These are phyloP conservation scores for Brachionus koreanus DNA, from an alignment of 1,140 invertebrate species.

Conservation along the genomic window DNA sequence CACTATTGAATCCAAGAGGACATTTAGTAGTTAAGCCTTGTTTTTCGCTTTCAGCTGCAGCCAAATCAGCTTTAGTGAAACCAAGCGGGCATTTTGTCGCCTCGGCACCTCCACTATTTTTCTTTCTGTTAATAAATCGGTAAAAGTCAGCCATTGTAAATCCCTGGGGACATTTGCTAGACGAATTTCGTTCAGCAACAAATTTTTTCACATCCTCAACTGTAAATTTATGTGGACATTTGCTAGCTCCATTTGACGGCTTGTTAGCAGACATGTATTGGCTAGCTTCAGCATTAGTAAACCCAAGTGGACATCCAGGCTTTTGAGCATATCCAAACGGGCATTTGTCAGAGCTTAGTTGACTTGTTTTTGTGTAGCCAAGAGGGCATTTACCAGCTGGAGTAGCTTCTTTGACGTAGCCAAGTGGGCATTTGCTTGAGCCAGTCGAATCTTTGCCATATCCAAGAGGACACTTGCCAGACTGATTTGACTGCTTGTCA, in stretches of 20 bases:
- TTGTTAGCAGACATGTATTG: neutral
- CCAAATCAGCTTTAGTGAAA: neutral
- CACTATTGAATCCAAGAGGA: neutral
- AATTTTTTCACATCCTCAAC: neutral
- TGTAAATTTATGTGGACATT: neutral
- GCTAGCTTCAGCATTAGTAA: neutral
- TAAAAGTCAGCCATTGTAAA: neutral
- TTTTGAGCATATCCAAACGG: neutral
- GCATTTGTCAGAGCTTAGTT: neutral
- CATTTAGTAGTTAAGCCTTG: neutral
- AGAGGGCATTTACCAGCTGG: neutral
- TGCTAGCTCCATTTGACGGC: neutral
- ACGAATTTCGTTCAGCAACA: neutral
- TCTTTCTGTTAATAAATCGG: neutral
- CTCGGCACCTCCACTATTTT: neutral
- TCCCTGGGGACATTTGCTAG: neutral
- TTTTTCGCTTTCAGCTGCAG: neutral
- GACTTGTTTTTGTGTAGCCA: neutral
- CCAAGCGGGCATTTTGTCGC: neutral
- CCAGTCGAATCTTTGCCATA: neutral
- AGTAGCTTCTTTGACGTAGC: neutral
- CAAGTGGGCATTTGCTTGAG: neutral
- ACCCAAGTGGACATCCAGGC: neutral
- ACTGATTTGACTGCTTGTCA: neutral
- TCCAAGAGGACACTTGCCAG: conserved; percentile 2